Evolutionary conservation across 1,140 invertebrate species (phyloP).

Genomic region (Atta cephalotes): DNA sequence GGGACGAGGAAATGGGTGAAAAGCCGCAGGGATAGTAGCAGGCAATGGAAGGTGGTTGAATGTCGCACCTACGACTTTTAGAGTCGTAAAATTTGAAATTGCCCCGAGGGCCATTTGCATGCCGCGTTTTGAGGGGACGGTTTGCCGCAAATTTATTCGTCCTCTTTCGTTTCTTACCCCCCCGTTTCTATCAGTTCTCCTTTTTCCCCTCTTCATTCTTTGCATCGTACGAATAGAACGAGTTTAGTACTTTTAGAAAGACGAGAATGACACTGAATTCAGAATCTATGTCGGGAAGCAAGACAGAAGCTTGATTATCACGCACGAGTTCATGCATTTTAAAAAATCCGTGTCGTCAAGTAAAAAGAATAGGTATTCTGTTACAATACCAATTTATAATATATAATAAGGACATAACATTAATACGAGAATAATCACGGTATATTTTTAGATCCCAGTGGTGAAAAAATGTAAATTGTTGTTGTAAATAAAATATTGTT

Average conservation of each 20-base stretch:
- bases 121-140: constrained; percentile 73
- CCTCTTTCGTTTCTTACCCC: constrained; percentile 23
- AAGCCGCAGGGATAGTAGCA: constrained; percentile 39
- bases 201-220: background rate
- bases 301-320: constrained; percentile 9
- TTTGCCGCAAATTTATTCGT: constrained; percentile 79
- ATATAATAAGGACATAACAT: no score
- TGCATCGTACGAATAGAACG: constrained; percentile 27
- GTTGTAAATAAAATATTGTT: no score
- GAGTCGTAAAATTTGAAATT: constrained; percentile 82
- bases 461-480: no score
- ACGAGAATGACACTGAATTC: constrained; percentile 27
- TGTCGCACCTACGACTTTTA: constrained; percentile 73
- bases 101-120: constrained; percentile 79
- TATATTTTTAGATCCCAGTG: no score
- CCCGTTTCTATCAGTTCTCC: constrained; percentile 11
- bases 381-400: background rate
- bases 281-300: constrained; percentile 29
- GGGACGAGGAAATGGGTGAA: constrained; percentile 26
- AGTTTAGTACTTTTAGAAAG: constrained; percentile 35
- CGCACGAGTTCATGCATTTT: background rate
- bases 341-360: constrained; percentile 28
- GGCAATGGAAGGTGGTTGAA: constrained; percentile 40
- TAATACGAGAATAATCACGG: no score
- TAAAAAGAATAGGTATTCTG: background rate